Evolutionary conservation across 1,140 invertebrate genomes (phyloP), one percentile per base, ranked within the genome.

Genomic region (Euwallacea fornicatus): DNA sequence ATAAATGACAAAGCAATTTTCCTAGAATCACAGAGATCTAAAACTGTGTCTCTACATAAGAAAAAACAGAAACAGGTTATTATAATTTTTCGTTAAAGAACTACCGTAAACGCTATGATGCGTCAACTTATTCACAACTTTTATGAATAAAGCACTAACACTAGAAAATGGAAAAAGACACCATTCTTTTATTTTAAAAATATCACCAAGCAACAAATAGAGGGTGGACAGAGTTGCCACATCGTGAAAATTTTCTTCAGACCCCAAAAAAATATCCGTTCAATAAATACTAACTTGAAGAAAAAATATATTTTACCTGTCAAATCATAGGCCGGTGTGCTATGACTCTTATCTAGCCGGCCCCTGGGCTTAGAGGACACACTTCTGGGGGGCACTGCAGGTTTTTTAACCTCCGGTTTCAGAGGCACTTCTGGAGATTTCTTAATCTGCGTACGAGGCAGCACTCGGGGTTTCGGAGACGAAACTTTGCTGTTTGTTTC

Each of bases 241-340:
- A 33, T 33, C 10, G 47, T 10, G 10, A 50, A 50, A 2, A 11
- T 50, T 50, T 50, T 50, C 47, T 11, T 50, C 13, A 50, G 10
- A 50, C 6, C 6, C 10, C 10, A 11, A 2, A 50, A 13, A 11
- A 50, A 11, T 50, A 1, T 50, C 47, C 10, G 10, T 50, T 50
- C 10, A 11, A 50, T 2, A 0, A 9, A 16, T 16, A 16, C 9
- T n/a, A n/a, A n/a, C n/a, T 58, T 13, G 8, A 58, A 58, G 11
- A 61, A 61, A 61, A 41, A 33, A 4, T 8, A 10, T 41, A 42
- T n/a, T 16, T 46, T 33, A 71, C 63, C 83, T 2, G 83, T 85
- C 74, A 88, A 84, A 80, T 92, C 90, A 80, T 92, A 92, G 0
- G 89, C 88, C 0, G 91, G 90, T 6, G 90, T 91, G 71, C 90